phyloP scores from a whole-genome alignment of 2,797 vertebrate species.

The Semaprochilodus insignis region DNA sequence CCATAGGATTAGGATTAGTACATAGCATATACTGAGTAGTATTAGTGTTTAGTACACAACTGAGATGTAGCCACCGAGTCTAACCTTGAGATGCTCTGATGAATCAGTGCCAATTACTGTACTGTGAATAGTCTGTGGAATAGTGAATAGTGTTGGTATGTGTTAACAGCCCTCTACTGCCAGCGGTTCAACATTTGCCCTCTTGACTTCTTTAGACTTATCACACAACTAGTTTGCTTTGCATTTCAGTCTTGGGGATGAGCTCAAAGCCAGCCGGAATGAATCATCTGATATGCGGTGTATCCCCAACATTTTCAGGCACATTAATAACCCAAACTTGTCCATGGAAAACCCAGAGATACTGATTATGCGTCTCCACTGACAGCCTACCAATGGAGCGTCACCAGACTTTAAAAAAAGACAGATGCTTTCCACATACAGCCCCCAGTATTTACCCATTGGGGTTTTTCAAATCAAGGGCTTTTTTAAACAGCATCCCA shows the following conservation, averaged over 20 bases:
- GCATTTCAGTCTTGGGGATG: background rate
- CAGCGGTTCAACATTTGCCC: slow-evolving; percentile 9
- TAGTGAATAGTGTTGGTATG: background rate
- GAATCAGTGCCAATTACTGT: background rate
- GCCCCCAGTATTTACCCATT: slow-evolving; percentile 52
- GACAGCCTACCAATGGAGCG: slow-evolving; percentile 41
- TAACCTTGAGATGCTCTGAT: too few species aligned
- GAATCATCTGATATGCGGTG: slow-evolving; percentile 28
- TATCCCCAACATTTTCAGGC: slow-evolving; percentile 29
- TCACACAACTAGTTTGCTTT: background rate
- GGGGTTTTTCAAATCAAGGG: slow-evolving; percentile 55
- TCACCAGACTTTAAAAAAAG: slow-evolving; percentile 30
- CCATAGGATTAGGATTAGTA: too few species aligned
- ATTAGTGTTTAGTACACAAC: too few species aligned
- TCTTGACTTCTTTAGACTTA: background rate
- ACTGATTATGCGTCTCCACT: slow-evolving; percentile 39
- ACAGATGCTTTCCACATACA: slow-evolving; percentile 56
- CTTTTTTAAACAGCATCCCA: slow-evolving; percentile 59
- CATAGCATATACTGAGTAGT: too few species aligned
- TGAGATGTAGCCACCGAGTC: too few species aligned
- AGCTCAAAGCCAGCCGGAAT: background rate
- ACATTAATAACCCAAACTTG: slow-evolving; percentile 28
- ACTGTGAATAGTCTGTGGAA: background rate
- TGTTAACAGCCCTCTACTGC: slow-evolving; percentile 18
- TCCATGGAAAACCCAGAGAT: slow-evolving; percentile 35